Evolutionary conservation across 2,888 invertebrate genomes (phyloP).

Genomic region (Drosophila setosimentum): DNA sequence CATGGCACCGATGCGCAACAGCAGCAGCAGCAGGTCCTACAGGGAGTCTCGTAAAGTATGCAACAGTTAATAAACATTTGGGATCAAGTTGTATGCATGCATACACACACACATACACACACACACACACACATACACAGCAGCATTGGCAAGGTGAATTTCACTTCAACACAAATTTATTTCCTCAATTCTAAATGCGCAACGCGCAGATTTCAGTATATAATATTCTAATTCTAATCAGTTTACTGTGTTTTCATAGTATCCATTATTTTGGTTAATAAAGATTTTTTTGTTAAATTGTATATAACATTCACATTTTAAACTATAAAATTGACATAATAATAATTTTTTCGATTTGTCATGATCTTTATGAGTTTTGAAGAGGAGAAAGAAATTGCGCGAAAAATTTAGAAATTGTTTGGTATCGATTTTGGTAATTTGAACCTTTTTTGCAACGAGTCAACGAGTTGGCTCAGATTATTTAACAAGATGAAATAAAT

Average conservation of each 20-base stretch:
- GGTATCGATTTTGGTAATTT: neutral
- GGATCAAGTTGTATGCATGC: conserved; percentile 23
- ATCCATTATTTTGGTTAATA: neutral
- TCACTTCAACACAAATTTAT: neutral
- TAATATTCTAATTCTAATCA: neutral
- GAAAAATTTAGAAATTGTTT: too few species aligned
- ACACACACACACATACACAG: neutral
- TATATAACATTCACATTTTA: neutral
- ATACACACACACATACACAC: neutral
- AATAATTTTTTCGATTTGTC: neutral
- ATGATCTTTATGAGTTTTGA: neutral
- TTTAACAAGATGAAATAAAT: neutral
- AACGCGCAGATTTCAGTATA: neutral
- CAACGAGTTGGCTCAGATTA: neutral
- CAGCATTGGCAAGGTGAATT: neutral
- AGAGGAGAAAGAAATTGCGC: neutral
- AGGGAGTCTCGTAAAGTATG: conserved; percentile 63
- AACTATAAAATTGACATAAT: neutral
- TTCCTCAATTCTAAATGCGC: neutral
- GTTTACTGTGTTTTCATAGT: neutral
- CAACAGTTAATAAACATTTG: conserved; percentile 65
- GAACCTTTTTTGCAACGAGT: neutral
- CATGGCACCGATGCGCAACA: conserved; percentile 8
- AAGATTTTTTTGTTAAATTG: neutral
- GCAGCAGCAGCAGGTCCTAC: conserved; percentile 13